These are phyloP conservation scores for Tubulanus polymorphus DNA, from an alignment of 2,888 invertebrate genomes.

Conservation along the genomic window DNA sequence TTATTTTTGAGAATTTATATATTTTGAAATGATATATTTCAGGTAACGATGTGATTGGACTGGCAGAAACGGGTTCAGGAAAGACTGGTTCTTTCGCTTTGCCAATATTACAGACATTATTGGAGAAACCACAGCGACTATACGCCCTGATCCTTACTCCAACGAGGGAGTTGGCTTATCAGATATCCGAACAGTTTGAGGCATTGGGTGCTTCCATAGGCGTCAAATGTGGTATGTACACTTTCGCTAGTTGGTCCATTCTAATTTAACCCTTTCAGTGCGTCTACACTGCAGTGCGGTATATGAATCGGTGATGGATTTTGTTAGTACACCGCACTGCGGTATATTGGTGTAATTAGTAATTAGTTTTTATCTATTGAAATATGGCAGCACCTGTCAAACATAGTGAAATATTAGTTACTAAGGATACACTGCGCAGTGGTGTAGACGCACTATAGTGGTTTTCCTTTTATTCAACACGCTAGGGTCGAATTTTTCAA, in stretches of 20 bases:
- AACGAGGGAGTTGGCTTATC: conserved; percentile 95
- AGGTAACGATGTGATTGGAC: conserved; percentile 75
- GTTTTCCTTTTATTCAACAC: neutral
- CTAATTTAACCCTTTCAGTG: neutral
- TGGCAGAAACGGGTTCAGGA: conserved; percentile 86
- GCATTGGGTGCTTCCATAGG: conserved; percentile 86
- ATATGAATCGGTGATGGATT: too few relatives aligned
- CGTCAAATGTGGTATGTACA: conserved; percentile 69
- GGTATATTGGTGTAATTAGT: too few relatives aligned
- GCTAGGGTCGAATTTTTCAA: too few relatives aligned
- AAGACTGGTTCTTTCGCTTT: conserved; percentile 98
- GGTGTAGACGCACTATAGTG: too few relatives aligned
- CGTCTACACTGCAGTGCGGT: too few relatives aligned
- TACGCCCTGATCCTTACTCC: conserved; percentile 82
- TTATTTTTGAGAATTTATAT: too few relatives aligned
- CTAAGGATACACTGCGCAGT: too few relatives aligned
- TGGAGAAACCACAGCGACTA: conserved; percentile 88
- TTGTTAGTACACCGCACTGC: too few relatives aligned
- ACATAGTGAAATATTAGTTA: too few relatives aligned
- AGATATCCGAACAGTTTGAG: conserved; percentile 97
- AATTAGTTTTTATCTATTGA: too few relatives aligned
- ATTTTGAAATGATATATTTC: conserved; percentile 50
- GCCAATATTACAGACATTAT: conserved; percentile 85
- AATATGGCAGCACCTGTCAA: too few relatives aligned
- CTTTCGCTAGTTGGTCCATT: neutral